Evolutionary conservation across 2,113 vertebrate species (phyloP), one percentile per base, ranked within the genome.

Genomic region (Leucosticte australis): DNA sequence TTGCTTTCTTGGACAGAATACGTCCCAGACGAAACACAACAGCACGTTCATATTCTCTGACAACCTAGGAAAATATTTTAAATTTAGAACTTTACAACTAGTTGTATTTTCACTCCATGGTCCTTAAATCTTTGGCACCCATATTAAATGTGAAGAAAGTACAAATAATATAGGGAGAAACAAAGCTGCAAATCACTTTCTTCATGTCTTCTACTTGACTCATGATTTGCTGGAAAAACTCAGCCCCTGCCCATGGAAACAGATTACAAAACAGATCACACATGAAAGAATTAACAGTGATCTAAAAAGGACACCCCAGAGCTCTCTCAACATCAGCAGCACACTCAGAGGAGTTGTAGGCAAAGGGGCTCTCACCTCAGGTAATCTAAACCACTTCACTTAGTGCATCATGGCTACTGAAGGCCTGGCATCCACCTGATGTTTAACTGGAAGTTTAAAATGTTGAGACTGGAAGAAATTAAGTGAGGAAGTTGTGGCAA

Each of bases 1-100:
- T 99, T n/a, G 98, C 97, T 94, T 98, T 99, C 82, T 97, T 97
- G 75, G 98, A 98, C 80, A 98, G 98, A 64, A 99, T 98, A 27
- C 97, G 97, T 26, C 99, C 99, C 94, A 99, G 98, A 12, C 98
- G 95, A 96, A 99, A 99, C 53, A 99, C 98, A 69, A 99, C 99
- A 42, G 98, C 98, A 3, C 98, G 98, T 79, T 99, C 98, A 46
- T 99, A 99, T 95, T 99, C 99, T 87, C 99, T 98, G 94, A 99
- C 94, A 76, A 99, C 98, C 99, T 99, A 89, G 44, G 92, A 93
- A 21, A 92, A 91, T 24, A 95, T 92, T 89, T 79, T 13, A 64
- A n/a, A 87, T 81, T 89, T 67, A 95, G 35, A 83, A 67, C 64
- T 52, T 78, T 70, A 56, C 20, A 60, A 15, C 16, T 83, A 70